Evolutionary conservation across 2,113 vertebrate genomes (phyloP).

Genomic region (Anguilla rostrata): DNA sequence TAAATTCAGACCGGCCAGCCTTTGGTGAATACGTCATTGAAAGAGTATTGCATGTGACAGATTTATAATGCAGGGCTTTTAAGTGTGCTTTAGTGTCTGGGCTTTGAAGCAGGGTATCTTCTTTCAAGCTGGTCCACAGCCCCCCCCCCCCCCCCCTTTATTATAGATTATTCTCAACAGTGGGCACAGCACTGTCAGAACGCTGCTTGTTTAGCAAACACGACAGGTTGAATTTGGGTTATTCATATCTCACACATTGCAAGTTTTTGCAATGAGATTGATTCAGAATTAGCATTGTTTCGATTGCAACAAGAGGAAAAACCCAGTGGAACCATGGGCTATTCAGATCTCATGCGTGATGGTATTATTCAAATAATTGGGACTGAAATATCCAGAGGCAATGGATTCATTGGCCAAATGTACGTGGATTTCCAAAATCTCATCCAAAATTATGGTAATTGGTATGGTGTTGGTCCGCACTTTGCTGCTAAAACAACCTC

Average conservation of each 20-base stretch:
- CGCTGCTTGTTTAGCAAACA: background rate
- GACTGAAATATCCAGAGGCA: background rate
- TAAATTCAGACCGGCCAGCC: constrained; percentile 39
- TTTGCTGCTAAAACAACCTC: too few species aligned
- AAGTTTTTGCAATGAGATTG: background rate
- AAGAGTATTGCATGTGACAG: constrained; percentile 42
- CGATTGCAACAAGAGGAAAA: too few species aligned
- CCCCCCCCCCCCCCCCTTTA: constrained; percentile 16
- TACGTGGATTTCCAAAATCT: too few species aligned
- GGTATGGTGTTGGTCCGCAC: too few species aligned
- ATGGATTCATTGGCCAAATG: background rate
- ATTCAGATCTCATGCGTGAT: background rate
- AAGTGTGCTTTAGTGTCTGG: constrained; percentile 48
- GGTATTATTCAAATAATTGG: background rate
- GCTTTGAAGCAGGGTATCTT: constrained; percentile 19
- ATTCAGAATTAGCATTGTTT: too few species aligned
- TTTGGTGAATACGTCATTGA: constrained; percentile 39
- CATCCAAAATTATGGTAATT: too few species aligned
- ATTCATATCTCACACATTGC: background rate
- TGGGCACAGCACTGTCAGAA: background rate
- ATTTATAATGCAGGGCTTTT: constrained; percentile 44
- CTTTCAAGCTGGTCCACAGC: constrained; percentile 35
- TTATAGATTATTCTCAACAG: constrained; percentile 23
- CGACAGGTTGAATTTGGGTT: constrained; percentile 24
- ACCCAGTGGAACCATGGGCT: too few species aligned